Base-by-base conservation (phyloP, 1,140 invertebrate species). In the Leptinotarsa undecemlineata region DNA sequence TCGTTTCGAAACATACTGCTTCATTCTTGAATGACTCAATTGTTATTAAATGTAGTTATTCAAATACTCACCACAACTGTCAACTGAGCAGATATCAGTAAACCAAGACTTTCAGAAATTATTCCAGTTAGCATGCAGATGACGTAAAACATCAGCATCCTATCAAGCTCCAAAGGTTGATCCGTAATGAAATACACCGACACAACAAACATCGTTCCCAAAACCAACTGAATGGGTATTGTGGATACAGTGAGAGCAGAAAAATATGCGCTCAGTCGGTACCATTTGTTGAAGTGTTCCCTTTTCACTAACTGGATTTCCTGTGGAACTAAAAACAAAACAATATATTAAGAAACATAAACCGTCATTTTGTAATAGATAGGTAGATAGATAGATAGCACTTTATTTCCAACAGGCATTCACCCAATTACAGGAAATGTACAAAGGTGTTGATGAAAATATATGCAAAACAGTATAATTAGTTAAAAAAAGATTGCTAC, bases 261-360 rank as follows among this genome's bases (percentile, higher is more conserved):
- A 84, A 95, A 98, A 83, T 98, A 98, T 0, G 96, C 92, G 82
- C 93, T 93, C 17, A 98, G 84, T 26, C 92, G 91, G 85, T 98
- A 98, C 96, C 96, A 98, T 78, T 94, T 91, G 84, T 98, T 98
- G 80, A 97, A 94, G 82, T 97, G 93, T 86, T 98, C 97, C 71
- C 96, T 87, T 78, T 95, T 94, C 76, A 98, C 87, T 4, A 96
- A 88, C 68, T 92, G 90, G 68, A 97, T 93, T 87, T 98, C 95
- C 23, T 90, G 88, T 1, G 96, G 96, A 90, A 96, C 96, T 98
- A 85, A 47, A 90, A 89, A 83, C 21, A 80, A 75, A 76, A 80
- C 77, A n/a, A 57, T 33, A 33, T 33, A 33, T 33, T 11, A 33
- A 11, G 33, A 0, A 11, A 33, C 8, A 11, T 8, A 33, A 33